Conservation (phyloP, 2,113 vertebrate genomes). For the Turnix velox region DNA sequence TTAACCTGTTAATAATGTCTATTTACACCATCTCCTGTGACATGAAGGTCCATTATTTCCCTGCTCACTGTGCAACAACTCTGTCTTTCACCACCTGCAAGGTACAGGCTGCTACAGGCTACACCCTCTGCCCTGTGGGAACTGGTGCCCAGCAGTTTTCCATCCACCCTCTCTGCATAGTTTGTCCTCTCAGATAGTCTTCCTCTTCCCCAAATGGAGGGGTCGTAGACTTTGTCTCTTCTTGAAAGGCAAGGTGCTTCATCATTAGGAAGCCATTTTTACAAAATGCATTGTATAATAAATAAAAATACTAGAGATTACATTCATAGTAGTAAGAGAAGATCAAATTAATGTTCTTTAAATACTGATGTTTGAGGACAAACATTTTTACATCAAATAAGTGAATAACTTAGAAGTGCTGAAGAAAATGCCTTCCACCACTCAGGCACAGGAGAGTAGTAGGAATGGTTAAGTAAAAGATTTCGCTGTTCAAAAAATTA, state of each 20-base stretch:
- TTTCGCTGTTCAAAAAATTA: background rate
- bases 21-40: background rate
- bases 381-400: background rate
- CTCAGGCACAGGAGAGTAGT: accelerated
- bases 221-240: background rate
- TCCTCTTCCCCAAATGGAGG: background rate
- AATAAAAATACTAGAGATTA: background rate
- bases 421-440: background rate
- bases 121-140: no score
- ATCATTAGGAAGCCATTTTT: background rate
- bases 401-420: background rate
- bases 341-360: background rate
- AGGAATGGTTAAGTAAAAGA: background rate
- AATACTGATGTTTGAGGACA: background rate
- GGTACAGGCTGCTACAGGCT: background rate
- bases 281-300: background rate
- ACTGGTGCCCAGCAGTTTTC: background rate
- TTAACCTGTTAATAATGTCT: background rate
- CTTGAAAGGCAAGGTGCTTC: background rate
- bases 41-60: background rate
- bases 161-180: background rate
- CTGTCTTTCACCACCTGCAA: background rate
- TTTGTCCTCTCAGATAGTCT: background rate
- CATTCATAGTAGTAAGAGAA: background rate
- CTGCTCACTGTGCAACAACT: background rate